Evolutionary conservation across 2,113 vertebrate genomes (phyloP).

Genomic region (Tinamus guttatus): DNA sequence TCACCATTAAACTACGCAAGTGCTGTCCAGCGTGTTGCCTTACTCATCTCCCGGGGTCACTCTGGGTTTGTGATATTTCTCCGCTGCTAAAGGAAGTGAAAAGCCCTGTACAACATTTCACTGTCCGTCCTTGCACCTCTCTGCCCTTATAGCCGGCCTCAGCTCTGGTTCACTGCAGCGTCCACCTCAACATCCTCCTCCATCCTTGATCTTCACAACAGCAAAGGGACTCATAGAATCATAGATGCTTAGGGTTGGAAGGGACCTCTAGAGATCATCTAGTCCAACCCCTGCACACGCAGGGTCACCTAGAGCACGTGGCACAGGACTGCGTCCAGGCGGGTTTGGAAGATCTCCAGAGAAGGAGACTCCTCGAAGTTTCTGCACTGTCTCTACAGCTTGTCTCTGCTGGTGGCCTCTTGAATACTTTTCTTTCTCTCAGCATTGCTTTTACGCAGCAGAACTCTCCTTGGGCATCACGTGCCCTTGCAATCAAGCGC

Average conservation of each 20-base stretch:
- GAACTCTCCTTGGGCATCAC: slow-evolving; percentile 36
- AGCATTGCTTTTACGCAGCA: neutral
- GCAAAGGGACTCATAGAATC: too few relatives aligned
- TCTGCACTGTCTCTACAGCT: neutral
- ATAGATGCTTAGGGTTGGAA: too few relatives aligned
- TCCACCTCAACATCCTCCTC: neutral
- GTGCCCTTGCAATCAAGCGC: slow-evolving; percentile 3
- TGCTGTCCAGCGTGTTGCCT: neutral
- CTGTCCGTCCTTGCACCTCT: neutral
- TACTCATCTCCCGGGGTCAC: neutral
- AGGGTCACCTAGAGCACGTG: too few relatives aligned
- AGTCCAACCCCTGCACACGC: too few relatives aligned
- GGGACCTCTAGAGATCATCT: too few relatives aligned
- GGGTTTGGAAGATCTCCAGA: too few relatives aligned
- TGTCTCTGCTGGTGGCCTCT: neutral
- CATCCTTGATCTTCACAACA: neutral
- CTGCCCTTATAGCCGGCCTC: neutral
- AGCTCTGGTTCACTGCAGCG: neutral
- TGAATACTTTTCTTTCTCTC: neutral
- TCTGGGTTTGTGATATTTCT: neutral
- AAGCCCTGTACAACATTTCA: neutral
- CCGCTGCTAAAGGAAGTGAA: neutral
- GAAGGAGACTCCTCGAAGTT: neutral
- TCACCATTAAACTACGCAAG: slow-evolving; percentile 17
- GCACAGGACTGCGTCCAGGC: too few relatives aligned